These are phyloP conservation scores for Temnopleurus reevesii DNA, from an alignment of 53 echinoderm and acorn worm genomes.

Conservation along the genomic window DNA sequence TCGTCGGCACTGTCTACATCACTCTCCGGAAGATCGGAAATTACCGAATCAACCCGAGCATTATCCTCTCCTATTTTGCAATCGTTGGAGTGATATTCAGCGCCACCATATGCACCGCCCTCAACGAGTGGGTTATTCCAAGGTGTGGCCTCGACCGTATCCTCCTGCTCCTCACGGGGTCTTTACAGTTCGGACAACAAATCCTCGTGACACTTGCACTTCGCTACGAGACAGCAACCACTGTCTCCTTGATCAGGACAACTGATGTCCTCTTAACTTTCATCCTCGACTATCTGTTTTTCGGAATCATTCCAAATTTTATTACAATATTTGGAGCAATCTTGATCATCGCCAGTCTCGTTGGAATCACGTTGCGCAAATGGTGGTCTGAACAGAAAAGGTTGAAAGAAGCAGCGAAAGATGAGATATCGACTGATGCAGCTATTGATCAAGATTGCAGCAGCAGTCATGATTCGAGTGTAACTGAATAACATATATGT, in stretches of 20 bases:
- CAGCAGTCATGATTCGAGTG: not conserved
- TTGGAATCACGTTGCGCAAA: conserved; percentile 23
- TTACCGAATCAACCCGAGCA: not conserved
- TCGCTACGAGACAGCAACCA: conserved; percentile 10
- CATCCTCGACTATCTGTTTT: conserved; percentile 37
- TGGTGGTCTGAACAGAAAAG: not conserved
- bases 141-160: conserved; percentile 43
- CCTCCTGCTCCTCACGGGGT: not conserved
- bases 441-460: not conserved
- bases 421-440: not conserved
- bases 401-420: not conserved
- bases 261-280: conserved; percentile 35
- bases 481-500: too few species aligned
- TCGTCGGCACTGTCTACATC: conserved; percentile 40
- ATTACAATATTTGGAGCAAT: conserved; percentile 27
- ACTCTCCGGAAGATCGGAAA: conserved; percentile 10
- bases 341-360: conserved; percentile 21
- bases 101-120: not conserved
- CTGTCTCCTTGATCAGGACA: conserved; percentile 4
- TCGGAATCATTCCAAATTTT: conserved; percentile 6
- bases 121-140: conserved; percentile 32
- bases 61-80: conserved; percentile 15
- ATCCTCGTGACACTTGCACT: not conserved
- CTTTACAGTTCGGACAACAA: not conserved
- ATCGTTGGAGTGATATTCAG: not conserved